Percentiles rank a stretch among this genome's conserved stretches.
Conservation (phyloP, 2,113 vertebrate species). For the Thamnaconus septentrionalis region DNA sequence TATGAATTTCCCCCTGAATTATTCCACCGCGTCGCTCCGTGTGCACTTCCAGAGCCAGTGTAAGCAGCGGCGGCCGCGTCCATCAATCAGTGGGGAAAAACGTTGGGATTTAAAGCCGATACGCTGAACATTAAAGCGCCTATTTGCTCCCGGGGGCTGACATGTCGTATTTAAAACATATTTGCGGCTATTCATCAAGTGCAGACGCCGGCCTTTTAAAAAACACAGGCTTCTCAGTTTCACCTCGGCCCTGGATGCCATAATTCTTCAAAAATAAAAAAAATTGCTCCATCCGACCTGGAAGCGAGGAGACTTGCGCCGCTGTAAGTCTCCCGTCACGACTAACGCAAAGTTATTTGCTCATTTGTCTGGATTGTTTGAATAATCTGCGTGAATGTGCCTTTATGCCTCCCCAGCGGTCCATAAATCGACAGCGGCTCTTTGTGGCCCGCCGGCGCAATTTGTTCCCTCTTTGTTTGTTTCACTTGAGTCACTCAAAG, state of each 20-base stretch:
- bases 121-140: conserved; percentile 39
- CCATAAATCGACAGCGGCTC: conserved; percentile 64
- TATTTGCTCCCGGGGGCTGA: conserved; percentile 41
- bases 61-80: conserved; percentile 3
- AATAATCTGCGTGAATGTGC: conserved; percentile 70
- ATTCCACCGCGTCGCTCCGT: too few species aligned
- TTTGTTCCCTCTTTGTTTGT: conserved; percentile 59
- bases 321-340: conserved; percentile 56
- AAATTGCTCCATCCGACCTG: conserved; percentile 23
- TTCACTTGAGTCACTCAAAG: conserved; percentile 48
- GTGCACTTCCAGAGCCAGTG: too few species aligned
- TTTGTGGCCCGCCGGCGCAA: conserved; percentile 55
- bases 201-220: conserved; percentile 60
- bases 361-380: conserved; percentile 69
- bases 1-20: too few species aligned
- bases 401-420: conserved; percentile 67
- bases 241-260: conserved; percentile 46
- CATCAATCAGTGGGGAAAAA: conserved; percentile 51
- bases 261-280: conserved; percentile 65
- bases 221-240: conserved; percentile 46
- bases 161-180: conserved; percentile 40
- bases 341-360: conserved; percentile 65
- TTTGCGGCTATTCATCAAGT: conserved; percentile 59
- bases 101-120: conserved; percentile 42
- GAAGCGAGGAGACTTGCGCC: conserved; percentile 42